These are phyloP conservation scores for Clarias batrachus DNA, from an alignment of 2,113 vertebrate genomes.

Conservation along the genomic window DNA sequence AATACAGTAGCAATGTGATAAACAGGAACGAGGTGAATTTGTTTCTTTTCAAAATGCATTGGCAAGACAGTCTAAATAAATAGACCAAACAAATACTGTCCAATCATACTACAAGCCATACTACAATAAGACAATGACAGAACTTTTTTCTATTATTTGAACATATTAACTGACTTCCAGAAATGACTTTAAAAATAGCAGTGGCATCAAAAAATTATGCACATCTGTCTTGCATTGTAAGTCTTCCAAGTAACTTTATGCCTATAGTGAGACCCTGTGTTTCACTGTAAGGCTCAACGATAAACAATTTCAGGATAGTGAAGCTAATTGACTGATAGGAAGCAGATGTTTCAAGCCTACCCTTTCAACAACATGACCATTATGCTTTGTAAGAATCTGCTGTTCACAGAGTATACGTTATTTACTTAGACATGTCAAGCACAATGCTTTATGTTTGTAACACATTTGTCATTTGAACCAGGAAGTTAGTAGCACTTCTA, in stretches of 20 bases:
- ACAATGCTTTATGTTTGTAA: neutral
- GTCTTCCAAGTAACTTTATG: neutral
- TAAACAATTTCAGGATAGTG: neutral
- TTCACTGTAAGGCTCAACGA: neutral
- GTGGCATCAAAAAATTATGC: neutral
- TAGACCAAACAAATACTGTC: neutral
- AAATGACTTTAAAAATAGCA: neutral
- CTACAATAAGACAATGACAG: neutral
- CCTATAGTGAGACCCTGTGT: neutral
- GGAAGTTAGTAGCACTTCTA: constrained; percentile 8
- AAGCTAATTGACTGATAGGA: neutral
- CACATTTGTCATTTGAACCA: constrained; percentile 9
- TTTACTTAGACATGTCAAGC: neutral
- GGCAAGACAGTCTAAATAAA: neutral
- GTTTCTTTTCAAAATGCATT: neutral
- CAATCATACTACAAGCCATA: neutral
- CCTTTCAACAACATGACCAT: neutral
- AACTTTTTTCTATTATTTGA: neutral
- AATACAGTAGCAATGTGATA: neutral
- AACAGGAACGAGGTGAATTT: neutral
- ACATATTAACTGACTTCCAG: neutral
- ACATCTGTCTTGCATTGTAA: neutral
- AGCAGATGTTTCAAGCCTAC: no score
- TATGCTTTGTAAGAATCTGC: neutral
- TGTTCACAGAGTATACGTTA: neutral